Percentiles rank a stretch among this genome's conserved stretches.
These are phyloP conservation scores for Glaucopsyche alexis DNA, from an alignment of 2,888 invertebrate species.

Conservation along the genomic window DNA sequence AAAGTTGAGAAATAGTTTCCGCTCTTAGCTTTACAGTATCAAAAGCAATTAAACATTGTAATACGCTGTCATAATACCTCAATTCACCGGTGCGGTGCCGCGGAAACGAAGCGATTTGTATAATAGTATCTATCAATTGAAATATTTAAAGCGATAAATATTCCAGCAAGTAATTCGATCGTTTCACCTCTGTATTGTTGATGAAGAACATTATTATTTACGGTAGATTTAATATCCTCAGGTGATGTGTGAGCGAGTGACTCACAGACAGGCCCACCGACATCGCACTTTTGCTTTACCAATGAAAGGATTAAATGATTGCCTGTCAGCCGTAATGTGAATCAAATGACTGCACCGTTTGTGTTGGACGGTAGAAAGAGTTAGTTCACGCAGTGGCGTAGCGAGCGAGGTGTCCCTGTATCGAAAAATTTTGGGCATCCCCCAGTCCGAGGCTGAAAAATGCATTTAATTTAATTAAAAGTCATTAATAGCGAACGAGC, in stretches of 20 bases:
- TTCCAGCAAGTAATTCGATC: slow-evolving; percentile 3
- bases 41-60: slow-evolving; percentile 15
- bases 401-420: too few relatives aligned
- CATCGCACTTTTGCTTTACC: slow-evolving; percentile 49
- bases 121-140: slow-evolving; percentile 19
- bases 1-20: slow-evolving; percentile 4
- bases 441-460: too few relatives aligned
- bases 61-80: slow-evolving; percentile 11
- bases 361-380: slow-evolving; percentile 17
- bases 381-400: neutral
- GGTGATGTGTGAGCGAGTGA: slow-evolving; percentile 44
- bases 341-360: slow-evolving; percentile 63
- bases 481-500: too few relatives aligned
- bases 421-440: too few relatives aligned
- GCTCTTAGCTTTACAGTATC: neutral
- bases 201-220: slow-evolving; percentile 43
- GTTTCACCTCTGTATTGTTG: slow-evolving; percentile 42
- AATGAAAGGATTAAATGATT: slow-evolving; percentile 64
- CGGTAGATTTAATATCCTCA: slow-evolving; percentile 29
- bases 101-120: slow-evolving; percentile 12
- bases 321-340: slow-evolving; percentile 62
- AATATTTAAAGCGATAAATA: slow-evolving; percentile 15
- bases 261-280: slow-evolving; percentile 53
- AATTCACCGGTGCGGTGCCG: neutral
- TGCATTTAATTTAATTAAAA: too few relatives aligned